Evolutionary conservation across 2,113 vertebrate species (phyloP), one percentile per base, ranked within the genome.

Genomic region (Brachyistius frenatus): DNA sequence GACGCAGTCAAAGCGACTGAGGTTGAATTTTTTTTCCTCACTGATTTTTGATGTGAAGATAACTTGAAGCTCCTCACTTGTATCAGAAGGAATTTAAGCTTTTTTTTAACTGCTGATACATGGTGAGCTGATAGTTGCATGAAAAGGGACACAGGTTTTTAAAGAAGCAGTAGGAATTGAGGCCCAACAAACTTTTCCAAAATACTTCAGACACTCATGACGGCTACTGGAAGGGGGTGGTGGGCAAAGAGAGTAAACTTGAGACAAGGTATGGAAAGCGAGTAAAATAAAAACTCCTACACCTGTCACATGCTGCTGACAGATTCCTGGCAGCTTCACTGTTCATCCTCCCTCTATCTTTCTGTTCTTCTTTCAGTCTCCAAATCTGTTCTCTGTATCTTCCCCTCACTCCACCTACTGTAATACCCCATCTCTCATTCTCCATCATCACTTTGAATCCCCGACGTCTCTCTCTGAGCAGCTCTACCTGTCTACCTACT

Each of bases 241-340:
- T 30, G 33, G 32, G 23, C 49, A 50, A 7, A 47, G 13, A 44
- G 36, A 64, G 35, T 33, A 58, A 70, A 49, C 31, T 23, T 23
- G 66, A 14, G 30, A 39, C 60, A 62, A 31, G 32, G 15, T 46
- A 73, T 70, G 58, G 37, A 39, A 50, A 78, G 61, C 14, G 36
- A 16, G 50, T 31, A 23, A 62, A 68, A 80, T 76, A 86, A 86
- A 80, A 62, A 35, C 54, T 82, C 10, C 76, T 76, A 52, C 68
- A 68, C 36, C 66, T 80, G 76, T 73, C 71, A 73, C 57, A 68
- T 30, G 54, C 64, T 23, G 71, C 69, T 73, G 79, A 65, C 52
- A 76, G 57, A 46, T 72, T 81, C 49, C 67, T 37, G 71, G 31
- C 49, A 73, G 8, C 80, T 53, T 56, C 76, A 9, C 41, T 60